Base-by-base conservation (phyloP, 2,113 vertebrate species). In the Nipponia nippon region DNA sequence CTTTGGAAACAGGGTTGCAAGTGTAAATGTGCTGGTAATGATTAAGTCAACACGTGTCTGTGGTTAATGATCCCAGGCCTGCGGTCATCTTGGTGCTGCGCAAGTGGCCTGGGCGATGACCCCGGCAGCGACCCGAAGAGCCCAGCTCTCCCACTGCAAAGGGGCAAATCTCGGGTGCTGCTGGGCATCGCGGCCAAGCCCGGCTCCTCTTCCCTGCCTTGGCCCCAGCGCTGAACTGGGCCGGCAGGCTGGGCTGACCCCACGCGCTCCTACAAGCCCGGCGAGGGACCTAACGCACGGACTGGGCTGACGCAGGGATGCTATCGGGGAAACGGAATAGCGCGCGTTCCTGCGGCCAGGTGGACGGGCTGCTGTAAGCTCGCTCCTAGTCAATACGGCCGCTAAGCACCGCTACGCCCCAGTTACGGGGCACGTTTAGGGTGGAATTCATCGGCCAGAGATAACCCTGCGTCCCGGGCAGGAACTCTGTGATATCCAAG, bases 311-410 rank as follows among this genome's bases (percentile, higher is more conserved):
- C 58, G 2, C 10, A 3, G 44, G 46, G 65, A 10, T 21, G 52
- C 42, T 38, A 15, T 1, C 2, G 1, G 26, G 63, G 22, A 7
- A 26, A 17, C 14, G 0, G 3, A 53, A 14, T 1, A 4, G 4
- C 0, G 4, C 0, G 20, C 7, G 0, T 15, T 4, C 11, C 32
- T 5, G 59, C 58, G 27, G 63, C 14, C 20, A 0, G 38, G 11
- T 6, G 59, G 16, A 4, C 0, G 27, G n/a, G 88, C 34, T n/a
- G 69, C 71, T 36, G 0, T 3, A 3, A 62, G 13, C 36, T 10
- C 15, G 12, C 12, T 65, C n/a, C 40, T 26, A 0, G 34, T 5
- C 10, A 2, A 1, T 8, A 3, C 26, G 16, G 55, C 14, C 19
- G 0, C 30, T 12, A 3, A 18, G 10, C 26, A 1, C 50, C 21